A percentile compares a stretch with the other conserved stretches of the same genome.
phyloP scores from a whole-genome alignment of 2,888 invertebrate species.

The Oxyteleia sp. region DNA sequence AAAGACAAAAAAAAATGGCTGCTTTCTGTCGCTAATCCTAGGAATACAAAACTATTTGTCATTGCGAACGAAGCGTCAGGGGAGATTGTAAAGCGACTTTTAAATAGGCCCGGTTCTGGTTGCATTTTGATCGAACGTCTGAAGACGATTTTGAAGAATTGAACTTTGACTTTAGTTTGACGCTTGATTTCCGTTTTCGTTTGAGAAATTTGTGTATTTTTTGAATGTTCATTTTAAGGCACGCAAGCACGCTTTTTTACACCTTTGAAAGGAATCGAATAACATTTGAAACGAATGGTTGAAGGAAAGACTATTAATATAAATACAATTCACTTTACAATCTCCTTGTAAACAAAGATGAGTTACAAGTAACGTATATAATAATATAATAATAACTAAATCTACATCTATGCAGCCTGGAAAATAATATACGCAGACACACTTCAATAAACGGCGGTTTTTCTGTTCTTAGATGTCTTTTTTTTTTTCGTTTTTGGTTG shows the following conservation, averaged over 20 bases:
- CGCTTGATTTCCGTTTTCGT: too few species aligned
- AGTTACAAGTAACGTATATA: conserved; percentile 63
- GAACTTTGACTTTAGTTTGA: too few species aligned
- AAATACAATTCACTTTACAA: conserved; percentile 48
- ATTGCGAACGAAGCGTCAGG: conserved; percentile 50
- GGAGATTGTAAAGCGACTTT: too few species aligned
- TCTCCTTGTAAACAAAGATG: conserved; percentile 60
- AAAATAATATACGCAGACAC: conserved; percentile 69
- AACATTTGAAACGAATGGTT: conserved; percentile 8
- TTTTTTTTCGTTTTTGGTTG: conserved; percentile 29
- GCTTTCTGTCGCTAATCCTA: conserved; percentile 64
- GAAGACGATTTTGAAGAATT: too few species aligned
- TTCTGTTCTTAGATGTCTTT: conserved; percentile 20
- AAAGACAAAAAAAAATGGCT: conserved; percentile 23
- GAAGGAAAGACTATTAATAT: not conserved
- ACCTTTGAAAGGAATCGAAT: too few species aligned
- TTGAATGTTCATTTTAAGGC: too few species aligned
- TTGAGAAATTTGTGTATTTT: too few species aligned
- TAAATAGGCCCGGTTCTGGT: too few species aligned
- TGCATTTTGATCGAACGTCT: too few species aligned
- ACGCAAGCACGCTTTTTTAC: conserved; percentile 64
- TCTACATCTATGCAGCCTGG: conserved; percentile 67
- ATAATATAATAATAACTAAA: conserved; percentile 55
- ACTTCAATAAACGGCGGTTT: conserved; percentile 70
- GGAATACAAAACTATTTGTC: conserved; percentile 65